Conservation (phyloP, 2,888 invertebrate species). For the Punctoribates punctum region DNA sequence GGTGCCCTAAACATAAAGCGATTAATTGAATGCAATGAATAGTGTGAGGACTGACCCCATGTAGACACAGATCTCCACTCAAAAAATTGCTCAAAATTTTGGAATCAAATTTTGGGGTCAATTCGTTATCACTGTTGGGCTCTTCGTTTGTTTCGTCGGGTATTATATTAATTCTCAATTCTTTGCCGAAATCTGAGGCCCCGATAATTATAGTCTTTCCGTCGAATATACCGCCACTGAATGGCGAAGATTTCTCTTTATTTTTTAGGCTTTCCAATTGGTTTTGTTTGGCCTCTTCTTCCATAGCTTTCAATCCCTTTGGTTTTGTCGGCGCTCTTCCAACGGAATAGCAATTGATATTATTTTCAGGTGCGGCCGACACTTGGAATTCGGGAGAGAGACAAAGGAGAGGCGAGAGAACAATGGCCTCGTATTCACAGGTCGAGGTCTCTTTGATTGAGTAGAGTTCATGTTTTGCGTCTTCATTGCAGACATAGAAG, state of each 20-base stretch:
- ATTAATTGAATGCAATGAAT: background rate
- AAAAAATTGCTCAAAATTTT: conserved; percentile 75
- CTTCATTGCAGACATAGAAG: conserved; percentile 59
- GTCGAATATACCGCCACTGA: conserved; percentile 37
- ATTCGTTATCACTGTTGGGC: conserved; percentile 1
- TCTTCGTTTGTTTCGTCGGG: background rate
- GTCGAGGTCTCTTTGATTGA: conserved; percentile 88
- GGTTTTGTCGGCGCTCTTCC: conserved; percentile 52
- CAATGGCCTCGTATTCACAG: conserved; percentile 89
- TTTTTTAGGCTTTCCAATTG: conserved; percentile 35
- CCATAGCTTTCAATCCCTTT: conserved; percentile 48
- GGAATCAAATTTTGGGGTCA: conserved; percentile 57
- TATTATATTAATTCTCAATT: conserved; percentile 35
- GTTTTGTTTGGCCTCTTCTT: conserved; percentile 37
- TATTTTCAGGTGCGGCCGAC: conserved; percentile 52
- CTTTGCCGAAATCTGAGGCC: conserved; percentile 31
- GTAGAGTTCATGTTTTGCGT: conserved; percentile 85
- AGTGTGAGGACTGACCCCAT: conserved; percentile 64
- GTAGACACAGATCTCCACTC: conserved; percentile 76
- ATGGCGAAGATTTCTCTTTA: conserved; percentile 19
- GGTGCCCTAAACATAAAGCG: conserved; percentile 63
- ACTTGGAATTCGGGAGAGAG: conserved; percentile 74
- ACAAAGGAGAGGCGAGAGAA: conserved; percentile 81
- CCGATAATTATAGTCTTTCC: conserved; percentile 43
- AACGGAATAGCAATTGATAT: conserved; percentile 53